Conservation (phyloP, 2,888 invertebrate species). For the Galerucella nymphaeae region DNA sequence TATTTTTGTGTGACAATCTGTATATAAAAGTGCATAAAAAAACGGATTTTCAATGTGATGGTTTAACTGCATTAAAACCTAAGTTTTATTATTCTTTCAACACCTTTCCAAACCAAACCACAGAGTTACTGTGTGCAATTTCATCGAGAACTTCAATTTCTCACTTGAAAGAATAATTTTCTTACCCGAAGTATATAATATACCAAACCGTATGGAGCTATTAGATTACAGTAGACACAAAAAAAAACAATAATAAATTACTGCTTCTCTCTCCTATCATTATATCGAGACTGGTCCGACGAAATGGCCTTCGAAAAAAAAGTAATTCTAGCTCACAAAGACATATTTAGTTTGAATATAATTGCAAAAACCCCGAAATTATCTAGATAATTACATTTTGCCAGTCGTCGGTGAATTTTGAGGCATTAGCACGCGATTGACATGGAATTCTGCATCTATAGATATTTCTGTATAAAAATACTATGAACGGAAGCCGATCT, state of each 20-base stretch:
- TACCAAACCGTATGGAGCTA: slow-evolving; percentile 43
- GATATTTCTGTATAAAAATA: slow-evolving; percentile 11
- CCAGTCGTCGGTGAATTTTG: slow-evolving; percentile 38
- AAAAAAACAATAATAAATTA: slow-evolving; percentile 49
- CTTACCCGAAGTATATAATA: slow-evolving; percentile 36
- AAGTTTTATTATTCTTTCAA: neutral
- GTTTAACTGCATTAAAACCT: neutral
- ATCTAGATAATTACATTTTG: slow-evolving; percentile 39
- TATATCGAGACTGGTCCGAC: slow-evolving; percentile 46
- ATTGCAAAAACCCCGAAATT: slow-evolving; percentile 46
- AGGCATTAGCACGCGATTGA: slow-evolving; percentile 41
- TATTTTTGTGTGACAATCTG: too few relatives aligned
- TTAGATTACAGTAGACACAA: slow-evolving; percentile 51
- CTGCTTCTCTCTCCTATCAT: slow-evolving; percentile 49
- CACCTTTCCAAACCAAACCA: neutral
- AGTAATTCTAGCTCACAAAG: slow-evolving; percentile 44
- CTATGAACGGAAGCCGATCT: slow-evolving; percentile 27
- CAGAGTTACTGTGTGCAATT: neutral
- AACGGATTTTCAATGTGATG: neutral
- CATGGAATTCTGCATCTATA: slow-evolving; percentile 36
- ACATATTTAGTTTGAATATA: slow-evolving; percentile 48
- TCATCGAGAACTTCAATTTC: slow-evolving; percentile 4
- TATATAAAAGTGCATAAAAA: neutral
- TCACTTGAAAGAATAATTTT: slow-evolving; percentile 36
- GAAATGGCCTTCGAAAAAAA: slow-evolving; percentile 42